A percentile compares a stretch with the other conserved stretches of the same genome.
phyloP scores from a whole-genome alignment of 2,113 vertebrate species.

The Microcebus ravelobensis region DNA sequence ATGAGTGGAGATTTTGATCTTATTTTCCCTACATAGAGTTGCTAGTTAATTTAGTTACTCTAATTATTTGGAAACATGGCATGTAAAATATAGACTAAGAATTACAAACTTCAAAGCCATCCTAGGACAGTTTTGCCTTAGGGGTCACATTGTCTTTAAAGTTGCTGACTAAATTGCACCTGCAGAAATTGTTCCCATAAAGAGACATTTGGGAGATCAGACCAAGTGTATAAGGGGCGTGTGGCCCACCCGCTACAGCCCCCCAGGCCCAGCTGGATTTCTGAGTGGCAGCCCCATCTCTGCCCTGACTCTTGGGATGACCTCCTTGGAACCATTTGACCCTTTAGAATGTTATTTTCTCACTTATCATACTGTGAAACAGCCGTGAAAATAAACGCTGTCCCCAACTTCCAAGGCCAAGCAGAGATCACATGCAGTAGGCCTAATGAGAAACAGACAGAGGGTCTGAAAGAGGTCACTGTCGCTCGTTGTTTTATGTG shows the following conservation, averaged over 20 bases:
- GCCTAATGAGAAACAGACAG: slow-evolving; percentile 69
- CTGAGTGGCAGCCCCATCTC: slow-evolving; percentile 65
- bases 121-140: background rate
- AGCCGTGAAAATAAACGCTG: slow-evolving; percentile 69
- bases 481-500: background rate
- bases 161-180: background rate
- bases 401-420: slow-evolving; percentile 62
- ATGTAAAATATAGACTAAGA: slow-evolving; percentile 53
- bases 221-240: background rate
- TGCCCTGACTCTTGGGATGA: slow-evolving; percentile 34
- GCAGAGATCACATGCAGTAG: slow-evolving; percentile 44
- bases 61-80: slow-evolving; percentile 71
- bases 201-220: slow-evolving; percentile 24
- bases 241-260: background rate
- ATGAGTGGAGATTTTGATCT: slow-evolving; percentile 70
- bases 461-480: background rate
- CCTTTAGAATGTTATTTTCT: slow-evolving; percentile 65
- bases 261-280: background rate
- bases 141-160: slow-evolving; percentile 29
- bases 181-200: slow-evolving; percentile 43
- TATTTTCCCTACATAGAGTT: slow-evolving; percentile 54
- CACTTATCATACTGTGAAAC: slow-evolving; percentile 76
- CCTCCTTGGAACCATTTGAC: slow-evolving; percentile 53
- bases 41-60: slow-evolving; percentile 66
- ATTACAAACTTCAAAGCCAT: slow-evolving; percentile 59